phyloP scores from a whole-genome alignment of 2,113 vertebrate genomes.

The Peromyscus californicus region DNA sequence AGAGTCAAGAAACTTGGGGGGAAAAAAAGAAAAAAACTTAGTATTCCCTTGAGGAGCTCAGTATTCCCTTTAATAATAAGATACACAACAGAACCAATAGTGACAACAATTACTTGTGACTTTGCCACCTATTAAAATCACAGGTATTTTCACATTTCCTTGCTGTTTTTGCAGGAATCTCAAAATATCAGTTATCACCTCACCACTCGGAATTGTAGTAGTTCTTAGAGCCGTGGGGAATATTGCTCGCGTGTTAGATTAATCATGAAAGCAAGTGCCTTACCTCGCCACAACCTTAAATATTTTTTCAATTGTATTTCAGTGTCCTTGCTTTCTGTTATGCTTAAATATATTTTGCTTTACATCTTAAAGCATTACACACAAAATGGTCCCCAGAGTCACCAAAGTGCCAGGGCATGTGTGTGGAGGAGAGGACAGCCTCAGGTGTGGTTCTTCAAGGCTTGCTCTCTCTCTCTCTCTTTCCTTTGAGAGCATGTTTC shows the following conservation, averaged over 20 bases:
- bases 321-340: background rate
- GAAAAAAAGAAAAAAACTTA: background rate
- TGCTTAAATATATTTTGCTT: background rate
- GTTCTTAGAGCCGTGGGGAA: background rate
- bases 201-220: background rate
- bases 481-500: background rate
- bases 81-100: background rate
- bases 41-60: background rate
- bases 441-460: background rate
- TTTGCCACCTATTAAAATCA: conserved; percentile 29
- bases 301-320: conserved; percentile 46
- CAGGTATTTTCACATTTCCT: conserved; percentile 8
- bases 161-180: conserved; percentile 47
- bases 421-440: background rate
- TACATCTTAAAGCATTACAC: conserved; percentile 31
- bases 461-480: background rate
- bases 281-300: background rate
- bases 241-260: background rate
- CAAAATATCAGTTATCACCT: background rate
- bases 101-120: background rate
- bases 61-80: conserved; percentile 10
- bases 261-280: background rate
- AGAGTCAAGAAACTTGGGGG: background rate
- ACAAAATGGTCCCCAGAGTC: background rate
- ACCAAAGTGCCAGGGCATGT: background rate